These are phyloP conservation scores for Paralichthys olivaceus DNA, from an alignment of 2,113 vertebrate species.

Conservation along the genomic window DNA sequence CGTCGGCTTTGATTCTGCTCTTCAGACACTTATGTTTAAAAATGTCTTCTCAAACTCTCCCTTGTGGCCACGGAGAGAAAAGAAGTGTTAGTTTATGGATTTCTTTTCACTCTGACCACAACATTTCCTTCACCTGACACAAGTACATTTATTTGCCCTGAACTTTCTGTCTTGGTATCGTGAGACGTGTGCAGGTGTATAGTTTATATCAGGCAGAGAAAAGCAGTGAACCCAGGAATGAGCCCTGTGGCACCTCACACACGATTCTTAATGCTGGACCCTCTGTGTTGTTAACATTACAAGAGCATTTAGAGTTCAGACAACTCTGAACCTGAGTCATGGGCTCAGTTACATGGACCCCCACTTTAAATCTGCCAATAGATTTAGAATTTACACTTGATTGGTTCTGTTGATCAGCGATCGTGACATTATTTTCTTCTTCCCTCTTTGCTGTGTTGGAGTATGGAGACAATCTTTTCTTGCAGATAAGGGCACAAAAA, in stretches of 20 bases:
- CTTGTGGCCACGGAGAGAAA: background rate
- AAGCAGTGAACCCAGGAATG: background rate
- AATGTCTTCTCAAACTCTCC: background rate
- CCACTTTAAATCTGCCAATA: no score
- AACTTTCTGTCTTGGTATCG: background rate
- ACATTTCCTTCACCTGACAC: background rate
- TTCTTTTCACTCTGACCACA: background rate
- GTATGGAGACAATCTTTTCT: no score
- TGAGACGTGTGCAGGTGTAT: background rate
- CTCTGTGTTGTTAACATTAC: background rate
- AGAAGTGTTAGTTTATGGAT: background rate
- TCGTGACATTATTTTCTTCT: no score
- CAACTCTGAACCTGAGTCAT: no score
- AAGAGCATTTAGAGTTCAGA: background rate
- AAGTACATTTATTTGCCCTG: background rate
- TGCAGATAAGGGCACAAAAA: no score
- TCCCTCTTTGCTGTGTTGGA: no score
- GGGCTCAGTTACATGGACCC: no score
- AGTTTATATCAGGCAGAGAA: background rate
- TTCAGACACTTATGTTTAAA: background rate
- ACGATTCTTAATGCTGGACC: background rate
- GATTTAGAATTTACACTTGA: no score
- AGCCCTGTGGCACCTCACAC: slow-evolving; percentile 24
- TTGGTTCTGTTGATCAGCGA: no score
- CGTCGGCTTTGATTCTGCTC: background rate